These are phyloP conservation scores for Drosophila jambulina DNA, from an alignment of 1,140 invertebrate species.

Conservation along the genomic window DNA sequence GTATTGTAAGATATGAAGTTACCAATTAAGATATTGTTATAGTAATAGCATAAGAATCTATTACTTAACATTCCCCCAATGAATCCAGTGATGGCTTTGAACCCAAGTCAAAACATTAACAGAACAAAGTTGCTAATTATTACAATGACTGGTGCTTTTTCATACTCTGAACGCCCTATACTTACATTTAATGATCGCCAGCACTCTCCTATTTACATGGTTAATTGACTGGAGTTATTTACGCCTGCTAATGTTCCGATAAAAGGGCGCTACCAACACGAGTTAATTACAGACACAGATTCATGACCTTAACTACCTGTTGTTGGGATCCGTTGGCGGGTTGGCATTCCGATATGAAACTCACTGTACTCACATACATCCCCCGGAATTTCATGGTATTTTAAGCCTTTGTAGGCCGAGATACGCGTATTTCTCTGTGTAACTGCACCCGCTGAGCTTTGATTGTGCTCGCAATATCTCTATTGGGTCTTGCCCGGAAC, in stretches of 20 bases:
- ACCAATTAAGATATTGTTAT: not conserved
- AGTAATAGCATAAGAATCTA: not conserved
- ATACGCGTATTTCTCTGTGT: not conserved
- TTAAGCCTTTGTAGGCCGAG: not conserved
- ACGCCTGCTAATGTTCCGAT: slow-evolving; percentile 1
- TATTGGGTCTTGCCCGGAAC: slow-evolving; percentile 7
- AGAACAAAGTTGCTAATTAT: slow-evolving; percentile 7
- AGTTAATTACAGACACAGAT: slow-evolving; percentile 10
- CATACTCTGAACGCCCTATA: not conserved
- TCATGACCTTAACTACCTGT: slow-evolving; percentile 17
- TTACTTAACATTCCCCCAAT: not conserved
- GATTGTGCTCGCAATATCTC: slow-evolving; percentile 14
- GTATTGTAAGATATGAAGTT: not conserved
- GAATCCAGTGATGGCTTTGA: not conserved
- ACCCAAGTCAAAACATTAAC: slow-evolving; percentile 5
- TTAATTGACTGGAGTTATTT: slow-evolving; percentile 8
- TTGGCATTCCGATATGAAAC: not conserved
- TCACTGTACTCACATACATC: slow-evolving; percentile 12
- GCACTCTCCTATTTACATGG: slow-evolving; percentile 4
- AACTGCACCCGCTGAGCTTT: slow-evolving; percentile 32
- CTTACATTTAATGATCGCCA: slow-evolving; percentile 12
- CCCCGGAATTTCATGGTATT: not conserved
- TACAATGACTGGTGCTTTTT: slow-evolving; percentile 1
- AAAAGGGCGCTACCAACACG: slow-evolving; percentile 17
- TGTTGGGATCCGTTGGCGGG: not conserved